Base-by-base conservation (phyloP, 1,140 invertebrate genomes). In the Tribolium castaneum region DNA sequence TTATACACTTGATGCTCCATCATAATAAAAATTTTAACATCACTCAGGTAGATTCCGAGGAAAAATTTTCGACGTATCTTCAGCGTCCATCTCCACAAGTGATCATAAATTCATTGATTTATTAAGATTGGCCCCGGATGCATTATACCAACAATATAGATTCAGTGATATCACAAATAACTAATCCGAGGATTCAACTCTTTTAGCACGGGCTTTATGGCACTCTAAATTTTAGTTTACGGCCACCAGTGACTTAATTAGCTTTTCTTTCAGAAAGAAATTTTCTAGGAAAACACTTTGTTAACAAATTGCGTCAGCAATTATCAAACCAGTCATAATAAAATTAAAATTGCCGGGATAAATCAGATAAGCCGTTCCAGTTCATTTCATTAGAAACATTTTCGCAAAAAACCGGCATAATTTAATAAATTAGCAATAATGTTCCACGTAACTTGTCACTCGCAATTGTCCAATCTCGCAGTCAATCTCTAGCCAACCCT, bases 401-500 rank as follows among this genome's bases (percentile, higher is more conserved):
- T 45, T 10, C 34, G n/a, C 39, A 45, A 45, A 45, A 45, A 45
- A 45, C 39, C n/a, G 39, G 39, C 9, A 45, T 45, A 45, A 45
- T 45, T 45, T 45, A 45, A 45, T 45, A 45, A 45, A 45, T 45
- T 45, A 45, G 39, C 39, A 45, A 45, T 45, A 45, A 45, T 9
- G n/a, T 45, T 39, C 50, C 39, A 51, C n/a, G 13, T 19, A 12
- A 30, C 25, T 30, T 30, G 25, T 30, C 25, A 30, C 25, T 30
- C 6, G 25, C 0, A 30, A 30, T 30, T 30, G 6, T 30, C 25
- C 25, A 30, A 30, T 30, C 25, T 30, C 6, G 1, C 25, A 4
- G 4, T 30, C 25, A 75, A 51, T 75, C 39, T 45, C 39, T 10
- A 77, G 30, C 76, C 76, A 77, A 50, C 76, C 76, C 76, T 77